Conservation (phyloP, 2,888 invertebrate genomes). For the Metopia argyrocephala region DNA sequence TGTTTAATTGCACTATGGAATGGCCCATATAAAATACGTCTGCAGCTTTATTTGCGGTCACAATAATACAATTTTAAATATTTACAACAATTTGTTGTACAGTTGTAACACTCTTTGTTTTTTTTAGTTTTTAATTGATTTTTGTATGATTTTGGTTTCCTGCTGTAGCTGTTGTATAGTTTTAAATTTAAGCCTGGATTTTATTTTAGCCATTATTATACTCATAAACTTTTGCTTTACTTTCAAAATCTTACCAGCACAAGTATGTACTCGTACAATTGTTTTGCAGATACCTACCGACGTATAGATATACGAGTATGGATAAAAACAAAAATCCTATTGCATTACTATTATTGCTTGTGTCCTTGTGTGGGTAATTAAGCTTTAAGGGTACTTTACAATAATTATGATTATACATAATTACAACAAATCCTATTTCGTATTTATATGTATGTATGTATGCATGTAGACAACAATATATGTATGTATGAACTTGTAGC, state of each 20-base stretch:
- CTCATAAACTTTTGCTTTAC: too few species aligned
- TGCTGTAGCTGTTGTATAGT: background rate
- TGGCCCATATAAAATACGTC: background rate
- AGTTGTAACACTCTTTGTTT: conserved; percentile 46
- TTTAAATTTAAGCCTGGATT: conserved; percentile 11
- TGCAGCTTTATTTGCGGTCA: conserved; percentile 8
- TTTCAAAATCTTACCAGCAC: too few species aligned
- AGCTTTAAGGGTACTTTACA: conserved; percentile 38
- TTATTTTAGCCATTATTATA: background rate
- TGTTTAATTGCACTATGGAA: background rate
- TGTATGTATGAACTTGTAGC: background rate
- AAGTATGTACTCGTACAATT: too few species aligned
- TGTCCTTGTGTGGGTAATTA: conserved; percentile 20
- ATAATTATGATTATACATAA: conserved; percentile 36
- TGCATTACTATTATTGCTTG: too few species aligned
- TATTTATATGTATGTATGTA: background rate
- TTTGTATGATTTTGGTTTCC: conserved; percentile 12
- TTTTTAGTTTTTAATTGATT: conserved; percentile 49
- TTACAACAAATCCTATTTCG: background rate
- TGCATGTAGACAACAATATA: background rate
- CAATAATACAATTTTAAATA: conserved; percentile 44
- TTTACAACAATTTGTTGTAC: conserved; percentile 25
- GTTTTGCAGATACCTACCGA: too few species aligned
- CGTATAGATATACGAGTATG: too few species aligned
- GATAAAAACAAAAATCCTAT: too few species aligned